Base-by-base conservation (phyloP, 92 coral and sea anemone genomes). In the Metridium senile region DNA sequence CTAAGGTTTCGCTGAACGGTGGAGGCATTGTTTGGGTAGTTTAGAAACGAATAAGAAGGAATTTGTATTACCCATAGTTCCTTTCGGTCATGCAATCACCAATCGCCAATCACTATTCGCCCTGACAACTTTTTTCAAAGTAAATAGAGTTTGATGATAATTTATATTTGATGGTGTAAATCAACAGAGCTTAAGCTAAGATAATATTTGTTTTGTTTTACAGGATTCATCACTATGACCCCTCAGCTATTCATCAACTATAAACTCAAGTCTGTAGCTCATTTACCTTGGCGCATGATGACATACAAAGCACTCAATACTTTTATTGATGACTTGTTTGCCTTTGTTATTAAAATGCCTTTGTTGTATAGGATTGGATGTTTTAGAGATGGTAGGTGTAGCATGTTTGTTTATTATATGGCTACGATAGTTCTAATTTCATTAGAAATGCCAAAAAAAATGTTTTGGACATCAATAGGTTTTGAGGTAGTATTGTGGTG, bases 281-380 rank as follows among this genome's bases (percentile, higher is more conserved):
- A 95, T 64, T 84, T 95, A 25, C 99, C 99, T 0, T 95, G 99
- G 99, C 90, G 99, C 59, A 95, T 95, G 99, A 88, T 95, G 88
- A 95, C 99, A 0, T 95, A 95, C 84, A 95, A 95, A 68, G 99
- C 99, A 16, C 91, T 95, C 13, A 95, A 95, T 66, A 95, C 99
- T 18, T 95, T 95, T 59, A 95, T 95, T 77, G 99, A 95, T 32
- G 99, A 95, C 74, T 84, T 95, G 71, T 95, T 95, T 75, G 99
- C 99, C 30, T 95, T 95, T 80, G 97, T 95, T 57, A 95, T 95
- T 53, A 95, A 95, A 85, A 95, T 95, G 99, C 99, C 99, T n/a
- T 89, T 93, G 51, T 75, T 95, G 86, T 95, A 95, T 72, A 86
- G 99, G 30, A 77, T 95, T 46, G 99, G 99, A 0, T 95, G 99